phyloP scores from a whole-genome alignment of 2,888 invertebrate species.

The Rhagonycha fulva region DNA sequence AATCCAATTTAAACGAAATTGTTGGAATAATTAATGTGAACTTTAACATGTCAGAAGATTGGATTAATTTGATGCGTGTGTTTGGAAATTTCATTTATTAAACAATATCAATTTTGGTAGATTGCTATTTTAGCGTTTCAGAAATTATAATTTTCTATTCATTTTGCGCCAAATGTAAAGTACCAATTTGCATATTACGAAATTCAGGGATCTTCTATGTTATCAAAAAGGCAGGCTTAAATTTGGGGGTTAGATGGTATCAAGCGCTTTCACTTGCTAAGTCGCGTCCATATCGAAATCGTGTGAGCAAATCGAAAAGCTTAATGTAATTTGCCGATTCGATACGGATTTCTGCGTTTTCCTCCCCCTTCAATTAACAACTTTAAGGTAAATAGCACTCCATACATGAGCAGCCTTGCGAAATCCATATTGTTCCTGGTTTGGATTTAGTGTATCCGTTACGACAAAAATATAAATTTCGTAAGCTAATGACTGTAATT shows the following conservation, averaged over 20 bases:
- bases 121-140: not conserved
- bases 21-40: not conserved
- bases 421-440: not conserved
- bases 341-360: not conserved
- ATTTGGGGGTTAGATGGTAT: not conserved
- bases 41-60: not conserved
- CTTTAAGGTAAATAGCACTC: not conserved
- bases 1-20: not conserved
- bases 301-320: not conserved
- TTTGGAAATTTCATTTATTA: not conserved
- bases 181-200: not conserved
- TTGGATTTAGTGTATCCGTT: not conserved
- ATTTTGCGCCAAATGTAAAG: not conserved
- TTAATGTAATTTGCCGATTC: not conserved
- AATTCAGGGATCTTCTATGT: not conserved
- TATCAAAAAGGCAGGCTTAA: not conserved
- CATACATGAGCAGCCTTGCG: not conserved
- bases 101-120: not conserved
- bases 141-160: not conserved
- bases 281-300: not conserved
- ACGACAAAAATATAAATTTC: not conserved
- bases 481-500: not conserved
- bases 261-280: not conserved
- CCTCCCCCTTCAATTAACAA: not conserved
- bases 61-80: not conserved